Conservation (phyloP, 2,888 invertebrate species). For the Drosophila rellima region DNA sequence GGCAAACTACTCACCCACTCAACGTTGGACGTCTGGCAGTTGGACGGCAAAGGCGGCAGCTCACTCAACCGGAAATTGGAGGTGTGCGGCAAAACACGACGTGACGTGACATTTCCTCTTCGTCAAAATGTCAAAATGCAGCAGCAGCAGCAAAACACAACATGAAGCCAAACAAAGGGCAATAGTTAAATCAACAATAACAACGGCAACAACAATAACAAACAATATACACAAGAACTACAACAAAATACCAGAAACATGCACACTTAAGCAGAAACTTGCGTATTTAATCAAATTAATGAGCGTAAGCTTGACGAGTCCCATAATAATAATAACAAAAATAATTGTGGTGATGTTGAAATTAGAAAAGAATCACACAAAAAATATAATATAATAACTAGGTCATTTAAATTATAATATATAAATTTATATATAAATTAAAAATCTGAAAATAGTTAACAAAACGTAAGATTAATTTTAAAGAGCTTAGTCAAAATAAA, state of each 20-base stretch:
- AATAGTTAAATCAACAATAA: constrained; percentile 21
- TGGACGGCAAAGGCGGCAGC: constrained; percentile 54
- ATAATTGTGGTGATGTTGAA: neutral
- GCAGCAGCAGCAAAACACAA: constrained; percentile 48
- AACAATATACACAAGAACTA: constrained; percentile 42
- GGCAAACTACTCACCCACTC: constrained; percentile 38
- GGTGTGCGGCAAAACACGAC: constrained; percentile 86
- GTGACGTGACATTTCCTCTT: constrained; percentile 86
- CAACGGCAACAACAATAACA: constrained; percentile 46
- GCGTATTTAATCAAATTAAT: constrained; percentile 46
- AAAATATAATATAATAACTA: neutral
- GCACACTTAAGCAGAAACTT: constrained; percentile 19
- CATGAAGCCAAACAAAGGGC: constrained; percentile 66
- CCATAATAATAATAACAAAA: constrained; percentile 2
- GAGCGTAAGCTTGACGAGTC: constrained; percentile 26
- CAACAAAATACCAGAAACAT: constrained; percentile 19
- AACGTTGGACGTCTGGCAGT: constrained; percentile 37
- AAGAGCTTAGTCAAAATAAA: too few relatives aligned
- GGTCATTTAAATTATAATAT: too few relatives aligned
- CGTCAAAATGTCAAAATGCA: constrained; percentile 85
- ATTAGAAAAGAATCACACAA: neutral
- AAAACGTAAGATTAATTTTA: neutral
- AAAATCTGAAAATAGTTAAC: too few relatives aligned
- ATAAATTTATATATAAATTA: neutral
- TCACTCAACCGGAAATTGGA: constrained; percentile 85